Evolutionary conservation across 53 echinoderm and acorn worm species (phyloP), one percentile per base, ranked within the genome.

Genomic region (Zoroaster sp.): DNA sequence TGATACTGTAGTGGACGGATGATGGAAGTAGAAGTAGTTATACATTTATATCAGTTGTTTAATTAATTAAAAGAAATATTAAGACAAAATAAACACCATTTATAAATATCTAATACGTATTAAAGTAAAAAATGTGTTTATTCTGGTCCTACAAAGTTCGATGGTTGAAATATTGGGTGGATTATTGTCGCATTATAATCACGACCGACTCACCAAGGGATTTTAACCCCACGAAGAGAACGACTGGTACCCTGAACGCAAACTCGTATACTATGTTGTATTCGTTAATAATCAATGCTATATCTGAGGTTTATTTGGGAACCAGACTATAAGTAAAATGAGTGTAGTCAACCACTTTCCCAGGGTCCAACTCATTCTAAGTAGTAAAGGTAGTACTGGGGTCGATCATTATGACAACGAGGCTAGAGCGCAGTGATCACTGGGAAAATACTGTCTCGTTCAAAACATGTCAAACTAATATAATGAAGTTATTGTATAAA

Each of bases 181-280:
- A 71, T 85, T 49, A 10, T 49, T 10, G 4, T 21, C 13, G 34
- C 10, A 18, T 8, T 25, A 18, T 43, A 10, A 46, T 4, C 4
- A 2, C 4, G 10, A 0, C 3, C 47, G 49, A 85, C 85, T 46
- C 28, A 85, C 85, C 85, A 59, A 59, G 63, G 71, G 46, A 43
- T 85, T 47, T 34, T 85, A 21, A 71, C 85, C 71, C 85, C 71
- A 85, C 85, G 85, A 85, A 85, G 52, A 85, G 85, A 21, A 3
- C 18, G 85, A 6, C 17, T 33, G 69, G 7, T 1, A 68, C 33
- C 83, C 67, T 31, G 33, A 83, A 83, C 31, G 30, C 46, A 11
- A 43, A 34, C 44, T 14, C 34, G 32, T 65, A 17, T 11, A 66
- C 31, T 40, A 31, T 13, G 34, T 75, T 32, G 75, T 31, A 47